A percentile compares a stretch with the other conserved stretches of the same genome.
Conservation (phyloP, 2,888 invertebrate species). For the Teinopalpus imperialis region DNA sequence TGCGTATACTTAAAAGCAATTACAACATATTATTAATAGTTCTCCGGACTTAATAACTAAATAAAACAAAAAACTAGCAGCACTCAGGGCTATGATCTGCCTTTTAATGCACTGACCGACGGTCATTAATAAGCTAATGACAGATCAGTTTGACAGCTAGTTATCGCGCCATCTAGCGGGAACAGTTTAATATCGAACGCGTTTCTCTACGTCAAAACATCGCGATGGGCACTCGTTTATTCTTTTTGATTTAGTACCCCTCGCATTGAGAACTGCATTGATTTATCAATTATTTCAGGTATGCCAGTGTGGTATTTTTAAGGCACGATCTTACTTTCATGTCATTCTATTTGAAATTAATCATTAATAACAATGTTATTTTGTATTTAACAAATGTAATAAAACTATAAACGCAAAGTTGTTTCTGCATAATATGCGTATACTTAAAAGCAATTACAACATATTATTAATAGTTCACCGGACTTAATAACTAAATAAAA, state of each 20-base stretch:
- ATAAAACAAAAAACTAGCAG: constrained; percentile 18
- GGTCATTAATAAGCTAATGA: constrained; percentile 77
- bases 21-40: constrained; percentile 20
- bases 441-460: constrained; percentile 15
- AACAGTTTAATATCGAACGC: constrained; percentile 72
- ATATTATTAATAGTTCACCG: constrained; percentile 17
- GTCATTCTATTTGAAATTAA: constrained; percentile 70
- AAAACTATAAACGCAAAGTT: too few relatives aligned
- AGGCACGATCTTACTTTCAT: constrained; percentile 77
- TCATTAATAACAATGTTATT: constrained; percentile 75
- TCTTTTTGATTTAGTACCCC: constrained; percentile 76
- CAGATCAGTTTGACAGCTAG: constrained; percentile 74
- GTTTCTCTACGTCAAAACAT: constrained; percentile 76
- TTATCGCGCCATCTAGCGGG: constrained; percentile 78
- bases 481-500: constrained; percentile 21
- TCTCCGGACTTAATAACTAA: constrained; percentile 17
- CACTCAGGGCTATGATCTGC: constrained; percentile 17
- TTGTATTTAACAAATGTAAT: too few relatives aligned
- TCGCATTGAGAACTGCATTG: constrained; percentile 71
- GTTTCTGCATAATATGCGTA: too few relatives aligned
- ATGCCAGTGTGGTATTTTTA: constrained; percentile 74
- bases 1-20: constrained; percentile 10
- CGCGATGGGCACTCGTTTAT: constrained; percentile 64
- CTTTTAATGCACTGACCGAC: constrained; percentile 58
- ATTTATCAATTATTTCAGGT: constrained; percentile 78